phyloP scores from a whole-genome alignment of 1,140 invertebrate genomes.

The Lethocerus indicus region DNA sequence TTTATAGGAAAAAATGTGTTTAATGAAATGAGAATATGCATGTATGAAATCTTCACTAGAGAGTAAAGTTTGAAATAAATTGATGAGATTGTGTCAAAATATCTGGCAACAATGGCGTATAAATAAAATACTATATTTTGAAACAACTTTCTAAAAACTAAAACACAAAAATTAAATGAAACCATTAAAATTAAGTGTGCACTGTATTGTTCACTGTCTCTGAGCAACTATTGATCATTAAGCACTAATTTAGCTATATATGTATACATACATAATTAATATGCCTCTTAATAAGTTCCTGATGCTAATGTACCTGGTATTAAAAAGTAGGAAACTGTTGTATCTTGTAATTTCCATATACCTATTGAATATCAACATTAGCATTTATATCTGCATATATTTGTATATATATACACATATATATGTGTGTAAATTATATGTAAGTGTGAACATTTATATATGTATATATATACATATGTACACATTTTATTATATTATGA shows the following conservation, averaged over 20 bases:
- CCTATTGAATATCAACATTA: conserved; percentile 11
- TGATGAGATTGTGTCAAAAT: too few species aligned
- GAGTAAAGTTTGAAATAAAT: too few species aligned
- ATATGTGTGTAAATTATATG: too few species aligned
- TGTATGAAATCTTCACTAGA: too few species aligned
- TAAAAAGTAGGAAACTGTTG: conserved; percentile 9
- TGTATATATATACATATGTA: conserved; percentile 9
- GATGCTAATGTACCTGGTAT: conserved; percentile 13
- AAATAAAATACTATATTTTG: too few species aligned
- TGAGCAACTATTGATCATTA: neutral
- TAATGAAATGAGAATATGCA: neutral
- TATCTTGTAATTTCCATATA: conserved; percentile 8
- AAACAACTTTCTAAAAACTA: too few species aligned
- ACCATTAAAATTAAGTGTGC: too few species aligned
- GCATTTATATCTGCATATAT: conserved; percentile 12
- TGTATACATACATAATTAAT: conserved; percentile 2
- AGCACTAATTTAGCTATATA: neutral
- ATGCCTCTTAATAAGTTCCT: conserved; percentile 13
- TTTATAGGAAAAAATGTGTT: conserved; percentile 10
- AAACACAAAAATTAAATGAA: too few species aligned
- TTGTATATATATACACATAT: conserved; percentile 7
- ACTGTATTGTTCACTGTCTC: too few species aligned
- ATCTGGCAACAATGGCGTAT: too few species aligned
- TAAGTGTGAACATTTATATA: conserved; percentile 2
- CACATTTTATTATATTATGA: conserved; percentile 11